phyloP scores from a whole-genome alignment of 2,797 vertebrate species.

The Pteronotus mesoamericanus region DNA sequence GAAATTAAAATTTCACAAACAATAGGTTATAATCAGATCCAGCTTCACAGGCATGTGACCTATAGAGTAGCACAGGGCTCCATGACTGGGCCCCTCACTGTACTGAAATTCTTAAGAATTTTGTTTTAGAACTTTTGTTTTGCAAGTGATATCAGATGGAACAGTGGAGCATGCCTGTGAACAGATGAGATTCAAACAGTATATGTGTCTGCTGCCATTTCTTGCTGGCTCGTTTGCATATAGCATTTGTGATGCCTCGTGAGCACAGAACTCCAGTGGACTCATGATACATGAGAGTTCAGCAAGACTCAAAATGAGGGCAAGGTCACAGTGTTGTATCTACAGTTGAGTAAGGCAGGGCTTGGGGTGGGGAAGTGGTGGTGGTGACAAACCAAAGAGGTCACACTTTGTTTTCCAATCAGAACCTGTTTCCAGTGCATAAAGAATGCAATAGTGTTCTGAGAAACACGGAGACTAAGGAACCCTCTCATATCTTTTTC shows the following conservation, averaged over 20 bases:
- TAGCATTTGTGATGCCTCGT: neutral
- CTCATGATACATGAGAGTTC: neutral
- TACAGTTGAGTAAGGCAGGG: neutral
- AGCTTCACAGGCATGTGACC: neutral
- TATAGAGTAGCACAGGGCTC: neutral
- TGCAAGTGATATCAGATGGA: neutral
- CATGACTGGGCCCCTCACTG: neutral
- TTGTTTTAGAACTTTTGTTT: slow-evolving; percentile 24
- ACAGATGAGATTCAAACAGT: neutral
- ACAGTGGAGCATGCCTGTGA: neutral
- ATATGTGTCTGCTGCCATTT: neutral
- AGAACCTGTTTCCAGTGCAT: neutral
- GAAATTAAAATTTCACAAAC: neutral
- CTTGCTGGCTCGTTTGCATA: neutral
- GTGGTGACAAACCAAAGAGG: neutral
- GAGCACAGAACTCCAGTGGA: neutral
- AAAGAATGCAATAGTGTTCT: neutral
- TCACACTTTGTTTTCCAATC: neutral
- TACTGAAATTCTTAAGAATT: slow-evolving; percentile 12
- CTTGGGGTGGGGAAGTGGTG: neutral
- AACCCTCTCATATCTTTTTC: neutral
- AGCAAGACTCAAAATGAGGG: neutral
- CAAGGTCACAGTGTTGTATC: neutral
- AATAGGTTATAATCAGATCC: neutral
- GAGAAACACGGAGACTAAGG: neutral